A percentile compares a stretch with the other conserved stretches of the same genome.
These are phyloP conservation scores for Champsocephalus esox DNA, from an alignment of 2,797 vertebrate genomes.

Conservation along the genomic window DNA sequence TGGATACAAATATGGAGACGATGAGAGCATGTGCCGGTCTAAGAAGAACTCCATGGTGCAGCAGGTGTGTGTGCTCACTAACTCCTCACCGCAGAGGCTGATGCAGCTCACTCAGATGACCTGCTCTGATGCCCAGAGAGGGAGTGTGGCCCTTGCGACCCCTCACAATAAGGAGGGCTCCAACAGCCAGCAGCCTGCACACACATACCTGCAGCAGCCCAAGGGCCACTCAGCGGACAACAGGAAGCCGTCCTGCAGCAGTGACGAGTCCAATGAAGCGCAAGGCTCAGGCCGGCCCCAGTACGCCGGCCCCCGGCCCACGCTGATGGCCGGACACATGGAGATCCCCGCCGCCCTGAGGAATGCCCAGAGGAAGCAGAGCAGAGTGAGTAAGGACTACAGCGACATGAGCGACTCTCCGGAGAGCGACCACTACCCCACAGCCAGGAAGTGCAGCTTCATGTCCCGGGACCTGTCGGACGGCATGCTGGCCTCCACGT, in stretches of 20 bases:
- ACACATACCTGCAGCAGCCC: slow-evolving; percentile 60
- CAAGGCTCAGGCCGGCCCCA: slow-evolving; percentile 59
- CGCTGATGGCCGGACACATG: slow-evolving; percentile 73
- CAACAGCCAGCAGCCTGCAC: slow-evolving; percentile 65
- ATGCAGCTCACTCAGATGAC: slow-evolving; percentile 78
- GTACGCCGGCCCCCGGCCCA: slow-evolving; percentile 63
- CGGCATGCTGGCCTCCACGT: slow-evolving; percentile 78
- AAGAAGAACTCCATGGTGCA: slow-evolving; percentile 89
- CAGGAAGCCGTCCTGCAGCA: slow-evolving; percentile 79
- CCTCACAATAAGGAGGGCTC: slow-evolving; percentile 46
- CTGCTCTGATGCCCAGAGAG: slow-evolving; percentile 73
- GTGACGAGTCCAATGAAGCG: slow-evolving; percentile 78
- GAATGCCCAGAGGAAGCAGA: slow-evolving; percentile 80
- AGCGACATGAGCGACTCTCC: slow-evolving; percentile 85
- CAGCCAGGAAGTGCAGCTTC: slow-evolving; percentile 88
- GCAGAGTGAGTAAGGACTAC: slow-evolving; percentile 85
- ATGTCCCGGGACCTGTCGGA: slow-evolving; percentile 90
- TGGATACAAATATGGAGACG: slow-evolving; percentile 77
- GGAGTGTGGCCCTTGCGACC: slow-evolving; percentile 52
- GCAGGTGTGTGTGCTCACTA: slow-evolving; percentile 80
- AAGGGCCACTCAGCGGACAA: slow-evolving; percentile 61
- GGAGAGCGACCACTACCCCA: slow-evolving; percentile 84
- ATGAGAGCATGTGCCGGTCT: slow-evolving; percentile 85
- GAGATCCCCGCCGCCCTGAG: slow-evolving; percentile 78
- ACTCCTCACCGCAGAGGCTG: slow-evolving; percentile 82